Conservation (phyloP, 2,113 vertebrate genomes). For the Brienomyrus brachyistius region DNA sequence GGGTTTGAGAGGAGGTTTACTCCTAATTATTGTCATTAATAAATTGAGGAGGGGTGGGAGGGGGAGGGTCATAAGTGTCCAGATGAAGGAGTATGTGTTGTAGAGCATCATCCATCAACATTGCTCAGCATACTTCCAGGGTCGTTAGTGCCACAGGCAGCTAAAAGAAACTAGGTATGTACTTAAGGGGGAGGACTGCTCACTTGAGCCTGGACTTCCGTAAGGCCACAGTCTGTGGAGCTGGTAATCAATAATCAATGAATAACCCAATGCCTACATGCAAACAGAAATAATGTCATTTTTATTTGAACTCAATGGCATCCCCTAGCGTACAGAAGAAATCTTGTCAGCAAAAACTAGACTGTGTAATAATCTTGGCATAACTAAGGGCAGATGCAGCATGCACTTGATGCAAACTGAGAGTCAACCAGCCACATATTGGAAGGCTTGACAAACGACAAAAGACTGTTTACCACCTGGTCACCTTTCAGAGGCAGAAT, state of each 20-base stretch:
- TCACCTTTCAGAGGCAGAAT: constrained; percentile 58
- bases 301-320: constrained; percentile 17
- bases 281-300: background rate
- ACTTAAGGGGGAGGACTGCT: background rate
- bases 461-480: too few species aligned
- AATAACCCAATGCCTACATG: background rate
- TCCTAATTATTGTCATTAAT: constrained; percentile 68
- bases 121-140: constrained; percentile 31
- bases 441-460: constrained; percentile 80
- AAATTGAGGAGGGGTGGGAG: constrained; percentile 52
- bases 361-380: constrained; percentile 61
- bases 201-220: background rate
- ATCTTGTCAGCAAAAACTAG: constrained; percentile 43
- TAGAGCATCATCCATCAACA: constrained; percentile 49
- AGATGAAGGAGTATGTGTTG: constrained; percentile 45
- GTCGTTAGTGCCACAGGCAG: constrained; percentile 8
- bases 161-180: background rate
- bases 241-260: background rate
- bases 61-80: constrained; percentile 41
- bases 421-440: constrained; percentile 71
- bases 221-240: background rate
- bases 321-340: constrained; percentile 15
- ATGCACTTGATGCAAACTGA: constrained; percentile 84
- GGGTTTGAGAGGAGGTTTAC: constrained; percentile 57
- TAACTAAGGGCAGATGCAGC: constrained; percentile 53